Base-by-base conservation (phyloP, 2,113 vertebrate genomes). In the Hydrolagus affinis region DNA sequence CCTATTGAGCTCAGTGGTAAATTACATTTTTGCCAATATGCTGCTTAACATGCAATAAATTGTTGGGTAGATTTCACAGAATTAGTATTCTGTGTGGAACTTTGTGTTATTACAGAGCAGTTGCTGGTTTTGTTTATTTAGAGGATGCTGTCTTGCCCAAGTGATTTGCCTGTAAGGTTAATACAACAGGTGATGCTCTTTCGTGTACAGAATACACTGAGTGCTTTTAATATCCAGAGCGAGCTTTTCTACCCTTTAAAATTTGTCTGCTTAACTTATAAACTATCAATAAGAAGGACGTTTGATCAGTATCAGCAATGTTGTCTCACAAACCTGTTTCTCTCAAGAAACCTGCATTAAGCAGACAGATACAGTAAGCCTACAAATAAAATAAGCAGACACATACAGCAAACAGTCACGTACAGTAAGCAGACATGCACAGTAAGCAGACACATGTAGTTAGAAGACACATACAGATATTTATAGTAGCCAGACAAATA, bases 81-180 rank as follows among this genome's bases (percentile, higher is more conserved):
- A 87, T 87, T 74, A 89, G 87, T 57, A 19, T 86, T 86, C 87
- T 70, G 21, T 66, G 68, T 85, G 86, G 83, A 86, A 0, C 30
- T 23, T 72, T 87, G 88, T 80, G 87, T 0, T 60, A 86, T 88
- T 75, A 71, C 86, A 60, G 30, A 80, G 85, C 85, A 86, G 69
- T 86, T 86, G 87, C 76, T 85, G 0, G 87, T 88, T 89, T 64
- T 86, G 88, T 89, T 86, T 85, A 70, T 88, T 62, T 85, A 89
- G 70, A 88, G 86, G 23, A 70, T 87, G 17, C 23, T 30, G 85
- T 87, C 78, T 88, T 87, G 86, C 68, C 86, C 88, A 89, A 89
- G 60, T 86, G 85, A 87, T 88, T 87, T 85, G 88, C 88, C 11
- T 83, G 72, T 83, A 87, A 85, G 80, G 68, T 86, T 23, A 69